Base-by-base conservation (phyloP, 2,797 vertebrate genomes). In the Acrossocheilus fasciatus region DNA sequence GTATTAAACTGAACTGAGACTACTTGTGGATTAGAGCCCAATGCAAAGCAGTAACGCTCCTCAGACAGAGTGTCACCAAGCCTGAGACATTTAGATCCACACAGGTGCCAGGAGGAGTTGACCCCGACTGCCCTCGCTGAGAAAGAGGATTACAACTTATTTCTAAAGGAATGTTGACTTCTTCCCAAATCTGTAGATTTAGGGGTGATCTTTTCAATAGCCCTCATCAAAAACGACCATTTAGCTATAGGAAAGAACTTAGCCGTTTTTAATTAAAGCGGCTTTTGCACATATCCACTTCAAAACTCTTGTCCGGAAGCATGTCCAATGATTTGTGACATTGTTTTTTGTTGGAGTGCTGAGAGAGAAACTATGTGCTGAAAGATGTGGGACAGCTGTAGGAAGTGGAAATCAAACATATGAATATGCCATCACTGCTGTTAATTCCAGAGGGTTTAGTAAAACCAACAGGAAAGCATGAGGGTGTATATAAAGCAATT, bases 401-500 rank as follows among this genome's bases (percentile, higher is more conserved):
- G 91, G 91, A 94, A 92, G 89, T 86, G 77, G 87, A 91, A 89
- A 89, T 74, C 17, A 74, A 89, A 89, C 52, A 18, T 91, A 88
- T 85, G 85, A 84, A 89, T 89, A 90, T 92, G 89, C 83, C 73
- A 92, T 93, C 84, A 52, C 85, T 66, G 87, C 77, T 82, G 91
- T 89, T 91, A 91, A 93, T 93, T 87, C 91, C 59, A 43, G 9
- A 36, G 59, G 92, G 83, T 91, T 93, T 93, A 70, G 64, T 88
- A 92, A 93, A 93, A 90, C 82, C 90, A 93, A 93, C 89, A 93
- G 88, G 90, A 86, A 82, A 85, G 90, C 90, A 91, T 2, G 84
- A 86, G 90, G 73, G 89, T 88, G 85, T 86, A 87, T 74, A 89
- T 88, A 77, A 85, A 83, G 88, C 86, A 84, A 89, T 85, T 77